Evolutionary conservation across 2,888 invertebrate genomes (phyloP).

Genomic region (Hirtodrosophila cameraria): DNA sequence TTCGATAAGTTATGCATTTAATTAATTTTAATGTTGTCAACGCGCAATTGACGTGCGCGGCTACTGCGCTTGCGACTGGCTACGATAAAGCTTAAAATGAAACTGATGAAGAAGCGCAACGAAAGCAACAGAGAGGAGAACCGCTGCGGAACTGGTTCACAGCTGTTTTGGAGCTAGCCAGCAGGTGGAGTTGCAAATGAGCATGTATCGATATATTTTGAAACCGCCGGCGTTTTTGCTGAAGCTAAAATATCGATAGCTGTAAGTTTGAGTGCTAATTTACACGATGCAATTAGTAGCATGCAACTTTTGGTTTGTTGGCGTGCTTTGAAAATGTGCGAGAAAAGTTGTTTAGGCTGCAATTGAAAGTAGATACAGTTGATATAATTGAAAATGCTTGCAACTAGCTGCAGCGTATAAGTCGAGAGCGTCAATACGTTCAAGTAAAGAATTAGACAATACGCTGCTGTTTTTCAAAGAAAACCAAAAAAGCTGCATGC

Average conservation of each 20-base stretch:
- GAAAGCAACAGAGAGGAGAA: slow-evolving; percentile 30
- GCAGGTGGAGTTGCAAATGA: slow-evolving; percentile 7
- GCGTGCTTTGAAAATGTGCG: no score
- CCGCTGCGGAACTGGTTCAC: slow-evolving; percentile 43
- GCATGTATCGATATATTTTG: background rate
- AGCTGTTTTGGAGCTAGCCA: slow-evolving; percentile 29
- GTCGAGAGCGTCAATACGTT: no score
- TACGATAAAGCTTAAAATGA: slow-evolving; percentile 47
- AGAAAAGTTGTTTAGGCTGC: no score
- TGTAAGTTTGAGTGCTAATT: no score
- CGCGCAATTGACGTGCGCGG: slow-evolving; percentile 19
- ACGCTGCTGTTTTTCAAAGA: no score
- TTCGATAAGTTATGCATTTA: slow-evolving; percentile 47
- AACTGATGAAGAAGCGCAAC: slow-evolving; percentile 45
- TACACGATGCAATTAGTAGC: no score
- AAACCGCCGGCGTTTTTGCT: slow-evolving; percentile 9
- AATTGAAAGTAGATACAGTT: no score
- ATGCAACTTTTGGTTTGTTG: no score
- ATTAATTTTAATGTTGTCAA: slow-evolving; percentile 53
- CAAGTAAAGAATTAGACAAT: no score
- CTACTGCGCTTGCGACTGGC: background rate
- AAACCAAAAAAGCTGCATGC: no score
- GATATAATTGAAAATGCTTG: no score
- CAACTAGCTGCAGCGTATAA: no score
- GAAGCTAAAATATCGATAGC: background rate